A percentile compares a stretch with the other conserved stretches of the same genome.
These are phyloP conservation scores for Silurus glanis DNA, from an alignment of 2,113 vertebrate species.

Conservation along the genomic window DNA sequence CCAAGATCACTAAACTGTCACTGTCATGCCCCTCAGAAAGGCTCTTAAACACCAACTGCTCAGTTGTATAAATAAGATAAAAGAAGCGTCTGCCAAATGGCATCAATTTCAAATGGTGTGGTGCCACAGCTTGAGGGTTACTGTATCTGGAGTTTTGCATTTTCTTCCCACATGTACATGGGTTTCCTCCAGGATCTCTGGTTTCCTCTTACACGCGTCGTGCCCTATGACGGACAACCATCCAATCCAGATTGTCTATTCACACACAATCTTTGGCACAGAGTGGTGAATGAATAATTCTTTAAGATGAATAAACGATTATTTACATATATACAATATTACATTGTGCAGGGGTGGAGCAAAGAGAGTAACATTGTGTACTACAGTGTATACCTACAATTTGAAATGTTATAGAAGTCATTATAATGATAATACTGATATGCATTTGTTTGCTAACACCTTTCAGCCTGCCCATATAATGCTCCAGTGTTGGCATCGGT, in stretches of 20 bases:
- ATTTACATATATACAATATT: not conserved
- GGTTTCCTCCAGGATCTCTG: not conserved
- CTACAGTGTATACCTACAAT: not conserved
- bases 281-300: not conserved
- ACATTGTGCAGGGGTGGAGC: not conserved
- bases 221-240: not conserved
- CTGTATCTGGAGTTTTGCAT: not conserved
- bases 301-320: not conserved
- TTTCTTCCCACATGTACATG: not conserved
- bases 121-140: not conserved
- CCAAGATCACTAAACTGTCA: too few species aligned
- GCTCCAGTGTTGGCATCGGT: conserved; percentile 39
- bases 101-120: not conserved
- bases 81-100: not conserved
- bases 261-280: not conserved
- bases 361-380: not conserved
- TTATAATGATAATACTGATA: not conserved
- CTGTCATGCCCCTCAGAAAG: too few species aligned
- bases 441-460: not conserved
- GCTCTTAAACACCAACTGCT: too few species aligned
- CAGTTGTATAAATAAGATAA: too few species aligned
- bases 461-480: conserved; percentile 51
- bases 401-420: not conserved
- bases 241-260: not conserved
- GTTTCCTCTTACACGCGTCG: not conserved